These are phyloP conservation scores for Hyphantria cunea DNA, from an alignment of 1,140 invertebrate species.

Conservation along the genomic window DNA sequence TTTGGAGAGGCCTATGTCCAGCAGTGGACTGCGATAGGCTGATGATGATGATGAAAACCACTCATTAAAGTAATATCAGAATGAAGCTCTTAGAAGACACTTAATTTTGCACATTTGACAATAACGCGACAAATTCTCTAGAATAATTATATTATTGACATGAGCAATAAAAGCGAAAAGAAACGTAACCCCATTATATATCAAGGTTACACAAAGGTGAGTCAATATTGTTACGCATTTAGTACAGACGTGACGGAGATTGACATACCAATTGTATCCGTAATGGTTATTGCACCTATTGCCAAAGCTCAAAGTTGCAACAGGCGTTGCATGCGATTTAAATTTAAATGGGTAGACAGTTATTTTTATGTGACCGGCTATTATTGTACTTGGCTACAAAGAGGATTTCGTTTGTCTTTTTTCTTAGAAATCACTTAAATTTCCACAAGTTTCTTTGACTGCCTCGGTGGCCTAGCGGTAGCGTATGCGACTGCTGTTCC, in stretches of 20 bases:
- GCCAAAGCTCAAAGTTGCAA: constrained; percentile 35
- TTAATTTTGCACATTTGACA: no score
- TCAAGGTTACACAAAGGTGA: constrained; percentile 49
- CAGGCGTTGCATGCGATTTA: constrained; percentile 2
- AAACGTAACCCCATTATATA: constrained; percentile 30
- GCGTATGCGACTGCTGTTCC: no score
- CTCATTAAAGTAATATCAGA: no score
- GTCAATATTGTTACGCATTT: constrained; percentile 46
- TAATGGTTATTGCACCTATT: constrained; percentile 43
- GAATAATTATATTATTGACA: not conserved
- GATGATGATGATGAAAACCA: no score
- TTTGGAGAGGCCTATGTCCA: no score
- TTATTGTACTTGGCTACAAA: no score
- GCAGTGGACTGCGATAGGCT: not conserved
- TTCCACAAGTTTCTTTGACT: no score
- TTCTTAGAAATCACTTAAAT: no score
- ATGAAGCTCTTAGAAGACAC: no score
- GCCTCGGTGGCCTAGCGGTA: no score
- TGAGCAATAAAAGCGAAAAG: not conserved
- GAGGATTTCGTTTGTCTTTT: no score
- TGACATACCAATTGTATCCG: constrained; percentile 37
- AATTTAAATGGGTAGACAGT: constrained; percentile 18
- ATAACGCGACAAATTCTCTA: no score
- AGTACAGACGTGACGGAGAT: constrained; percentile 47
- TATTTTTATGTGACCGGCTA: constrained; percentile 1